These are phyloP conservation scores for Lobophora halterata DNA, from an alignment of 2,888 invertebrate species.

Conservation along the genomic window DNA sequence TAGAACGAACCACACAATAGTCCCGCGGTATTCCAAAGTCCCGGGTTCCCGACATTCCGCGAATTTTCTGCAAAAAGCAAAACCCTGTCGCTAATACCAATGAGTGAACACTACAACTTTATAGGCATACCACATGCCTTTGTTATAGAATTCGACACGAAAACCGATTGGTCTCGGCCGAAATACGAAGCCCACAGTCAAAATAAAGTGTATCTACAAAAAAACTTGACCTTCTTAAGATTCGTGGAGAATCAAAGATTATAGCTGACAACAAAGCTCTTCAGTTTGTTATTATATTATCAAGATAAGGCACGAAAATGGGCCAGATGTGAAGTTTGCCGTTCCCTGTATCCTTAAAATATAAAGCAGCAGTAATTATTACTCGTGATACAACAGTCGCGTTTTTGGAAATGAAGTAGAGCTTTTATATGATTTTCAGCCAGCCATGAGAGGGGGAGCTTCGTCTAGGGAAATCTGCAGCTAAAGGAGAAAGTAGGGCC, in stretches of 20 bases:
- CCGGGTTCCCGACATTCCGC: slow-evolving; percentile 25
- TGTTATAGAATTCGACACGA: slow-evolving; percentile 56
- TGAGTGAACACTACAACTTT: slow-evolving; percentile 30
- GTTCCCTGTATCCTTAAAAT: too few species aligned
- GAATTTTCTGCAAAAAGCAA: slow-evolving; percentile 25
- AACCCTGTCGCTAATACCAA: slow-evolving; percentile 21
- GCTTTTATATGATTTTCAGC: too few species aligned
- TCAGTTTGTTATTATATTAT: too few species aligned
- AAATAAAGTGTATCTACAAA: slow-evolving; percentile 38
- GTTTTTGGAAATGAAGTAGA: too few species aligned
- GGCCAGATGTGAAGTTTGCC: too few species aligned
- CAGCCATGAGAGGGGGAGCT: too few species aligned
- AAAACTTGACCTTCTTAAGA: slow-evolving; percentile 12
- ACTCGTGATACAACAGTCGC: too few species aligned
- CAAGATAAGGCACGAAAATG: slow-evolving; percentile 22
- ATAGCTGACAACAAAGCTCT: too few species aligned
- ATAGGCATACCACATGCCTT: slow-evolving; percentile 40
- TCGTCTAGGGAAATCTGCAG: too few species aligned
- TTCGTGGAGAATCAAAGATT: too few species aligned
- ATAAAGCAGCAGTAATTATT: too few species aligned
- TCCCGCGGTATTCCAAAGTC: slow-evolving; percentile 27
- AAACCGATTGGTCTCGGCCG: slow-evolving; percentile 47
- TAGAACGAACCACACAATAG: slow-evolving; percentile 21
- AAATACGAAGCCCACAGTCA: slow-evolving; percentile 47
- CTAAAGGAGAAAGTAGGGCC: too few species aligned